phyloP scores from a whole-genome alignment of 2,888 invertebrate species.

The Norana najaformis region DNA sequence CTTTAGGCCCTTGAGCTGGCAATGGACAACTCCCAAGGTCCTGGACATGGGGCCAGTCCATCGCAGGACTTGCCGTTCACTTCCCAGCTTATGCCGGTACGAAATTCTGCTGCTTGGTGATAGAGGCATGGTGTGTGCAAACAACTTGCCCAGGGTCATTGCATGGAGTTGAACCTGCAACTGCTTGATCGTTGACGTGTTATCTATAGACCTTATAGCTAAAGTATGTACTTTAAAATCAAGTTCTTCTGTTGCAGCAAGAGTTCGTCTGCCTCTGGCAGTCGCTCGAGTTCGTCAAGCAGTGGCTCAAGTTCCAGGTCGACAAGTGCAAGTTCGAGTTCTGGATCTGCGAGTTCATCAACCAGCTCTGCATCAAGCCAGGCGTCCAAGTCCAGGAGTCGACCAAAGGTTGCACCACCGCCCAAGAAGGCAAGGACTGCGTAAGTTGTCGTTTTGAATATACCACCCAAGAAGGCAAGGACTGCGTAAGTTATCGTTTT shows the following conservation, averaged over 20 bases:
- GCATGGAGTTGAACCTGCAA: no score
- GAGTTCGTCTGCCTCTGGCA: conserved; percentile 22
- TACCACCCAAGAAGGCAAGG: no score
- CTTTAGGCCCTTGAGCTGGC: no score
- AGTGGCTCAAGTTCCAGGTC: conserved; percentile 49
- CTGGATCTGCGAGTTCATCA: conserved; percentile 52
- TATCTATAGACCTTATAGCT: neutral
- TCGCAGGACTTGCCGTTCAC: no score
- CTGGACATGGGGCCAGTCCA: no score
- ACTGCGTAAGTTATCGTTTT: neutral
- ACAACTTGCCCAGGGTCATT: no score
- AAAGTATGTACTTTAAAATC: neutral
- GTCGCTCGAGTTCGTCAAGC: conserved; percentile 63
- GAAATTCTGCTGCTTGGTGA: no score
- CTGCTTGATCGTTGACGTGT: no score
- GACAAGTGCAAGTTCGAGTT: conserved; percentile 51
- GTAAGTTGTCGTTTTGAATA: neutral
- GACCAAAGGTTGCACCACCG: neutral
- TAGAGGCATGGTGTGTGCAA: no score
- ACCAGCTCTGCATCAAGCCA: conserved; percentile 61
- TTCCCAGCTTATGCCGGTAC: no score
- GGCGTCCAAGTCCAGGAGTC: neutral
- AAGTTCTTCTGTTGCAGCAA: neutral
- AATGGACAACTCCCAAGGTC: no score
- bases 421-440: neutral